A percentile compares a stretch with the other conserved stretches of the same genome.
These are phyloP conservation scores for Toxostoma redivivum DNA, from an alignment of 2,113 vertebrate genomes.

Conservation along the genomic window DNA sequence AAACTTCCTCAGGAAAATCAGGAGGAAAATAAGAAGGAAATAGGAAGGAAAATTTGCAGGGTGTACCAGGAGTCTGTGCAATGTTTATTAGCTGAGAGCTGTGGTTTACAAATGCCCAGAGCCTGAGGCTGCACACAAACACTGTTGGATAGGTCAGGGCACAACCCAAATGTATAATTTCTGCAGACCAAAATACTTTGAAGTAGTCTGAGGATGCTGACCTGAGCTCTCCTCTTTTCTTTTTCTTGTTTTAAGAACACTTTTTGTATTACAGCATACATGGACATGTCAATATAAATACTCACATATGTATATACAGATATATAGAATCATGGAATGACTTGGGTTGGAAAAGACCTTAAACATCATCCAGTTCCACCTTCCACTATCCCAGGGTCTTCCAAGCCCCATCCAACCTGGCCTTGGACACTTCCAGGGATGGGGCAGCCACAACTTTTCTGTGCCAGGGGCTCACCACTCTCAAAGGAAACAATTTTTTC, in stretches of 20 bases:
- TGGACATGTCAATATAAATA: fast-evolving
- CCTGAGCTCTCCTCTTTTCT: background rate
- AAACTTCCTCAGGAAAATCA: background rate
- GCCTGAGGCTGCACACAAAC: background rate
- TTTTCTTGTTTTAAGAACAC: background rate
- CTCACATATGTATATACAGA: background rate
- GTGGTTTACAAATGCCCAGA: background rate
- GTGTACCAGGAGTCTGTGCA: background rate
- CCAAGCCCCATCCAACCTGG: background rate
- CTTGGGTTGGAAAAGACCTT: background rate
- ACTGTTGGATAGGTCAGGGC: background rate
- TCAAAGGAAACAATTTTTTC: background rate
- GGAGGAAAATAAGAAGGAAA: background rate
- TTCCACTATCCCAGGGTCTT: background rate
- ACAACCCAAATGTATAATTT: background rate
- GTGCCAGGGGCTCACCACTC: background rate
- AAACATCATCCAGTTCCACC: background rate
- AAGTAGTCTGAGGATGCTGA: background rate
- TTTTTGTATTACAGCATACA: background rate
- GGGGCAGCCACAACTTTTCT: background rate
- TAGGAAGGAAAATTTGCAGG: background rate
- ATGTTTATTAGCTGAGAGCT: background rate
- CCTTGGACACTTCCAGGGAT: background rate
- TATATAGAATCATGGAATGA: background rate
- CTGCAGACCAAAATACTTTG: background rate